Percentiles rank a stretch among this genome's conserved stretches.
Conservation (phyloP, 2,113 vertebrate species). For the Scartelaos histophorus region DNA sequence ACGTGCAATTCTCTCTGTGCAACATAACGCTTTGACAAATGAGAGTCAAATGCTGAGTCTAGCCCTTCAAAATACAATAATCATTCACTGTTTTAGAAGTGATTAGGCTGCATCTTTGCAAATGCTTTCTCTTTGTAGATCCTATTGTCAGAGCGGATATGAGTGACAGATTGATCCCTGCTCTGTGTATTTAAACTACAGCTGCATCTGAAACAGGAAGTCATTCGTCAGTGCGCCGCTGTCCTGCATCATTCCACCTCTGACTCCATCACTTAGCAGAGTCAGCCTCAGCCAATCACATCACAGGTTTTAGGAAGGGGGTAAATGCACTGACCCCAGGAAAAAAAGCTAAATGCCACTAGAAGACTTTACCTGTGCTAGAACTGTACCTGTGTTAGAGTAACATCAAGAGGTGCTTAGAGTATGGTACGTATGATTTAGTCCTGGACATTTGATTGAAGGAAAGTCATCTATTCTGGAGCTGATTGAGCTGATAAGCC, state of each 20-base stretch:
- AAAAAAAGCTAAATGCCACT: slow-evolving; percentile 5
- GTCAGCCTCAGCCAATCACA: slow-evolving; percentile 26
- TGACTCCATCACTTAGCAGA: slow-evolving; percentile 48
- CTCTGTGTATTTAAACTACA: slow-evolving; percentile 19
- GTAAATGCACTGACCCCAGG: background rate
- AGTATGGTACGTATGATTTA: slow-evolving; percentile 21
- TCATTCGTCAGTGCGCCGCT: slow-evolving; percentile 52
- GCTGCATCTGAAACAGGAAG: slow-evolving; percentile 31
- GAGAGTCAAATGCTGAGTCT: slow-evolving; percentile 43
- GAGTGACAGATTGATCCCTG: slow-evolving; percentile 58
- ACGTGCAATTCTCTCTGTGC: background rate
- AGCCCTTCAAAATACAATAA: slow-evolving; percentile 28
- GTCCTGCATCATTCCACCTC: slow-evolving; percentile 45
- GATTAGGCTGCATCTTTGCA: slow-evolving; percentile 38
- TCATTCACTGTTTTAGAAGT: slow-evolving; percentile 42
- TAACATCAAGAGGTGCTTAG: slow-evolving; percentile 17
- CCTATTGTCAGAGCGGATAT: slow-evolving; percentile 28
- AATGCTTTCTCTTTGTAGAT: slow-evolving; percentile 24
- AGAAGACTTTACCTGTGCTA: background rate
- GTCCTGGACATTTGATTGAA: slow-evolving; percentile 42
- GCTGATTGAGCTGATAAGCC: slow-evolving; percentile 34
- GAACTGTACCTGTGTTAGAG: background rate
- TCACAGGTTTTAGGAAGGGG: slow-evolving; percentile 1
- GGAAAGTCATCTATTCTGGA: slow-evolving; percentile 38
- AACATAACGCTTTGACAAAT: slow-evolving; percentile 39